Evolutionary conservation across 2,113 vertebrate species (phyloP), one percentile per base, ranked within the genome.

Genomic region (Tragelaphus buxtoni): DNA sequence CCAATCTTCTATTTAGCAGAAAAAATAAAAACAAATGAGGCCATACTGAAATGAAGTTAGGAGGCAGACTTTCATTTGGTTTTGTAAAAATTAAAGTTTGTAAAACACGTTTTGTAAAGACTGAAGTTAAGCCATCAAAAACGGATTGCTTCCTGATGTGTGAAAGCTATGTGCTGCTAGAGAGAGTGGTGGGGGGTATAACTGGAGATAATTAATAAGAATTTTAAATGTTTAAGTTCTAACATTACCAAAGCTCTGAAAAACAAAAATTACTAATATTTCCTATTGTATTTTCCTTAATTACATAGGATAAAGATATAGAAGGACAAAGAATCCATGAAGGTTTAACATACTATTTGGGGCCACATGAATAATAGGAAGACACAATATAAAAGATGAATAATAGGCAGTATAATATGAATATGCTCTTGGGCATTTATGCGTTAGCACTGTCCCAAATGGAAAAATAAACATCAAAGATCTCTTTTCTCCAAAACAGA

Each of bases 401-500:
- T 61, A 81, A n/a, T 11, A 61, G 10, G 26, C 87, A 26, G 9
- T 61, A 13, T 39, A 95, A 65, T 53, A 49, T 49, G 60, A 81
- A 6, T 45, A 49, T 20, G 24, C n/a, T 45, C 16, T 79, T 51
- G 45, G 35, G 28, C 5, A 76, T 82, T 63, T 58, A 47, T 53
- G 51, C 56, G 9, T 3, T 30, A 3, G 20, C 2, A 30, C 7
- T 53, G 35, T 18, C 17, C 7, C 17, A 83, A 47, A 56, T 35
- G 42, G 28, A 93, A 91, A 93, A 90, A 76, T 30, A 96, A 94
- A 65, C 94, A 63, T n/a, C 60, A 51, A 90, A 95, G 60, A 20
- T 91, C 17, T 88, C 20, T 7, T 76, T 92, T 96, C 55, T 95
- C 42, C 42, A 95, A 92, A 84, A 90, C 11, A 92, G 49, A 77